Evolutionary conservation across 2,888 invertebrate genomes (phyloP), one percentile per base, ranked within the genome.

Genomic region (Nephrotoma guestfalica): DNA sequence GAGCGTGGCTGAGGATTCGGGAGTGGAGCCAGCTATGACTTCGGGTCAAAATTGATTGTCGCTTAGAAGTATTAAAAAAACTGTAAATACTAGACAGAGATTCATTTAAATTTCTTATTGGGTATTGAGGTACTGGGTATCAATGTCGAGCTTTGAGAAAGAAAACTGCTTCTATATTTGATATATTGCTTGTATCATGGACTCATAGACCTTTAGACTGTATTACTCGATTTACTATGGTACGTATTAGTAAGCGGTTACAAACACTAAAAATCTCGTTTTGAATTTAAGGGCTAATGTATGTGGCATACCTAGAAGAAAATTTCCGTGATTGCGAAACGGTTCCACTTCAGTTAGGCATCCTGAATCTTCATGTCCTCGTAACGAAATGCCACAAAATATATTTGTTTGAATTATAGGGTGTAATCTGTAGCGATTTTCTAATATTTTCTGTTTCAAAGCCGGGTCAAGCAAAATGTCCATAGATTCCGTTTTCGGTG

Each of bases 101-200:
- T n/a, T n/a, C n/a, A n/a, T n/a, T n/a, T n/a, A n/a, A n/a, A n/a
- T n/a, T n/a, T n/a, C n/a, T n/a, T n/a, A n/a, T n/a, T n/a, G n/a
- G n/a, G n/a, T n/a, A n/a, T n/a, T n/a, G n/a, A n/a, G n/a, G n/a
- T n/a, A n/a, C n/a, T n/a, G n/a, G n/a, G n/a, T n/a, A n/a, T n/a
- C n/a, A n/a, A n/a, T n/a, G n/a, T n/a, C n/a, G n/a, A n/a, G n/a
- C n/a, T n/a, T n/a, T n/a, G n/a, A n/a, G n/a, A 18, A 86, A 86
- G 88, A 89, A 89, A 57, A 89, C 89, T 89, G 71, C n/a, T n/a
- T n/a, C n/a, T n/a, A 88, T 87, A 40, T 88, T 88, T 83, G 88
- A 87, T 40, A 89, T 88, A 88, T 89, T 89, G 45, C 89, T 88
- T 86, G 89, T 89, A 88, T 89, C 90, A 85, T 89, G 86, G 83